Percentiles rank a stretch among this genome's conserved stretches.
Evolutionary conservation across 2,797 vertebrate species (phyloP).

Genomic region (Helostoma temminkii): DNA sequence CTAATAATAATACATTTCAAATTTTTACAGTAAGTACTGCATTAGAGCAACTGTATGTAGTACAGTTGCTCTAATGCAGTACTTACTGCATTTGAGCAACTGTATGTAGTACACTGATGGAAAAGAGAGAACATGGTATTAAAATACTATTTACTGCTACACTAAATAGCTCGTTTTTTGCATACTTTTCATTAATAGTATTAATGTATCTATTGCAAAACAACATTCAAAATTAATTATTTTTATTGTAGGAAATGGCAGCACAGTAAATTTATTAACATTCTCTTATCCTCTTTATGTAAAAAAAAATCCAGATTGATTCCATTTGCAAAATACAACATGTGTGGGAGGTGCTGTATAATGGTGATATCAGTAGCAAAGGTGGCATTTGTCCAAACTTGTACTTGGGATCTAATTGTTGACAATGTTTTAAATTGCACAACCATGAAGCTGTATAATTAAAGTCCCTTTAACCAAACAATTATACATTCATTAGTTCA

Average conservation of each 20-base stretch:
- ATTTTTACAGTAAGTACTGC: too few relatives aligned
- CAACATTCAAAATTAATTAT: slow-evolving; percentile 17
- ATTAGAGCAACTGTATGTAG: too few relatives aligned
- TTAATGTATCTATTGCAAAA: not conserved
- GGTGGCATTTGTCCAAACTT: slow-evolving; percentile 11
- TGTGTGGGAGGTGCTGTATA: slow-evolving; percentile 23
- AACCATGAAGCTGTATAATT: slow-evolving; percentile 40
- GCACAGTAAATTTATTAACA: slow-evolving; percentile 50
- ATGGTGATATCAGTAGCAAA: slow-evolving; percentile 51
- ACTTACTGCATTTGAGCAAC: too few relatives aligned
- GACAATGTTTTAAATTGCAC: slow-evolving; percentile 19
- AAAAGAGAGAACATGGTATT: too few relatives aligned
- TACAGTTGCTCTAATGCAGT: too few relatives aligned
- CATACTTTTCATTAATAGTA: not conserved
- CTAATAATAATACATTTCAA: too few relatives aligned
- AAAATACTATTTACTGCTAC: not conserved
- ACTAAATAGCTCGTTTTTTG: not conserved
- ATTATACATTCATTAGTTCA: slow-evolving; percentile 47
- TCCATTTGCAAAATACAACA: slow-evolving; percentile 15
- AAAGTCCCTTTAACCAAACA: slow-evolving; percentile 45
- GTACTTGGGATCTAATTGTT: slow-evolving; percentile 27
- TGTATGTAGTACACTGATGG: too few relatives aligned
- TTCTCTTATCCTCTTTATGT: slow-evolving; percentile 30
- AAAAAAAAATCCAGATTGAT: slow-evolving; percentile 44
- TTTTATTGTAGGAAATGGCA: slow-evolving; percentile 72